Base-by-base conservation (phyloP, 2,888 invertebrate species). In the Thereva nobilitata region DNA sequence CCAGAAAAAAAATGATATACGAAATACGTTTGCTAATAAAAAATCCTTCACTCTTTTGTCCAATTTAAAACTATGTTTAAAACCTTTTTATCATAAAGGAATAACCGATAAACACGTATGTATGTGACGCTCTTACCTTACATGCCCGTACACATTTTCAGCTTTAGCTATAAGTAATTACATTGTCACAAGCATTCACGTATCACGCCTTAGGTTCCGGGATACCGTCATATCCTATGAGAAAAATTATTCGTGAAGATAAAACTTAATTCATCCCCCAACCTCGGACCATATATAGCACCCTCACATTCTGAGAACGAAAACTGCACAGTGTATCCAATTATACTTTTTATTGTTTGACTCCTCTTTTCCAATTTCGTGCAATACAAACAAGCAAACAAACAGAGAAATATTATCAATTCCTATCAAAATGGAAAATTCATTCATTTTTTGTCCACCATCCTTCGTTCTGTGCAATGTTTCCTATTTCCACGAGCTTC, bases 381-480 rank as follows among this genome's bases (percentile, higher is more conserved):
- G 49, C 59, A 59, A 59, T 59, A 67, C 67, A 67, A 67, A 69
- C 69, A 69, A 59, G 54, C 67, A 70, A 70, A 64, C 64, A 66
- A 66, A 67, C 63, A 69, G 63, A 56, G 66, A 70, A 70, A 66
- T 66, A 70, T 67, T 68, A 70, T 67, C 69, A 69, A 67, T 70
- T 70, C 66, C 68, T 70, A 70, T 70, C 67, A 67, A 70, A 70
- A 70, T 70, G 68, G 64, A 68, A 70, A 67, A 70, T 66, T 68
- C 68, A 64, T 70, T 70, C 66, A 65, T 70, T 59, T 69, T 54
- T 54, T 50, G 55, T 65, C 41, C 56, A 37, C 9, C 47, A 41
- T 65, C 44, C 45, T 64, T 53, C 55, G 45, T 44, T 44, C 45
- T 45, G 38, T 55, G 47, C 23, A 55, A 35, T 40, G 47, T 65